These are phyloP conservation scores for Camelus bactrianus DNA, from an alignment of 2,113 vertebrate species.

Conservation along the genomic window DNA sequence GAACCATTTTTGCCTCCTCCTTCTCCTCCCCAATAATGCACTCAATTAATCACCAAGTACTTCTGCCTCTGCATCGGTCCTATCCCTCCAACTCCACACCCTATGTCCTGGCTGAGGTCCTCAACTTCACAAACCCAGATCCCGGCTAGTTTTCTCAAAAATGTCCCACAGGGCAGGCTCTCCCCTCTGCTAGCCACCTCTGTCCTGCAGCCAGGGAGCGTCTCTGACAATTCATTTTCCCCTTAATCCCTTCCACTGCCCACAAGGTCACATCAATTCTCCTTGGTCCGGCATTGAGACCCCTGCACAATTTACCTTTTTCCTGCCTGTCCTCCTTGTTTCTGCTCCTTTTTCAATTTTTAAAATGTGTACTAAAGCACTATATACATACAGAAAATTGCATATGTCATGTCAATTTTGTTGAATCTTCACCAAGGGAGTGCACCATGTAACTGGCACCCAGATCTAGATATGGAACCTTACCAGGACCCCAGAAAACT, in stretches of 20 bases:
- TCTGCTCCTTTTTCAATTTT: neutral
- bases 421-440: neutral
- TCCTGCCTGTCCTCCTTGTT: neutral
- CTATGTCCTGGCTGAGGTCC: neutral
- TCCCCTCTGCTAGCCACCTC: neutral
- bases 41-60: neutral
- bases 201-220: fast-evolving
- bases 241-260: neutral
- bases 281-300: neutral
- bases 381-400: neutral
- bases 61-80: neutral
- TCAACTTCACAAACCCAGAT: neutral
- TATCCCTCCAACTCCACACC: neutral
- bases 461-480: neutral
- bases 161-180: neutral
- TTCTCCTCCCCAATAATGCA: neutral
- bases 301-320: neutral
- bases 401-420: fast-evolving
- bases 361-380: neutral
- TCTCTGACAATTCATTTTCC: neutral
- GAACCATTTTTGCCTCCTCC: neutral
- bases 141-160: neutral
- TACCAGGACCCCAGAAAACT: neutral
- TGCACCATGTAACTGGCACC: neutral
- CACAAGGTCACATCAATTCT: too few relatives aligned